Evolutionary conservation across 2,888 invertebrate genomes (phyloP), one percentile per base, ranked within the genome.

Genomic region (Acrobasis consociella): DNA sequence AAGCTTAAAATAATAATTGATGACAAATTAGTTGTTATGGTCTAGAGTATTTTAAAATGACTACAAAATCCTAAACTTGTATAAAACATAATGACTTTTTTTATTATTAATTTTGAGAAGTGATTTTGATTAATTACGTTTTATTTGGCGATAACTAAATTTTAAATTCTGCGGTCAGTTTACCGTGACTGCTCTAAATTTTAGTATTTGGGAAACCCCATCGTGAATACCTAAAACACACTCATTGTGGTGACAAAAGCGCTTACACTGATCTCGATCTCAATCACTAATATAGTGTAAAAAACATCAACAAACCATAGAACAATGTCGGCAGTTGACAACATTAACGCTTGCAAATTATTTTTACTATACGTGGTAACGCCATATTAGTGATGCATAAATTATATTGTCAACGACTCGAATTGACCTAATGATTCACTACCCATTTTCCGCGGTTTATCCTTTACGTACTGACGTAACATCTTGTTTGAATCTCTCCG

Each of bases 361-460:
- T 78, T 80, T 80, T 77, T 65, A 70, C 67, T 74, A 80, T 70
- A 70, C 69, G 70, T 65, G 72, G 73, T 74, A 74, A 77, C 75
- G 76, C 75, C 66, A 70, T 79, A 76, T 87, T 85, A 83, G 81
- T 78, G 82, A 87, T 83, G 77, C 86, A 86, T 77, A 85, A 79
- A 83, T 86, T 80, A 85, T 78, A 84, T 90, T 88, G 89, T 87
- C 87, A 88, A 87, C 86, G 86, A 84, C 85, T 82, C 76, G 76
- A 78, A 82, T 88, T 88, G 89, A 89, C 89, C 89, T 83, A 91
- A 88, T 91, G 91, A 91, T 86, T 91, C 89, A 91, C 78, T 87
- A 81, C 82, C 86, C 87, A 87, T 85, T 87, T 84, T 82, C 83
- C 79, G 78, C 72, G 68, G 77, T 76, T 89, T 91, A 89, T 90